Percentiles rank a stretch among this genome's conserved stretches.
phyloP scores from a whole-genome alignment of 2,113 vertebrate species.

The Pomatostomus ruficeps region DNA sequence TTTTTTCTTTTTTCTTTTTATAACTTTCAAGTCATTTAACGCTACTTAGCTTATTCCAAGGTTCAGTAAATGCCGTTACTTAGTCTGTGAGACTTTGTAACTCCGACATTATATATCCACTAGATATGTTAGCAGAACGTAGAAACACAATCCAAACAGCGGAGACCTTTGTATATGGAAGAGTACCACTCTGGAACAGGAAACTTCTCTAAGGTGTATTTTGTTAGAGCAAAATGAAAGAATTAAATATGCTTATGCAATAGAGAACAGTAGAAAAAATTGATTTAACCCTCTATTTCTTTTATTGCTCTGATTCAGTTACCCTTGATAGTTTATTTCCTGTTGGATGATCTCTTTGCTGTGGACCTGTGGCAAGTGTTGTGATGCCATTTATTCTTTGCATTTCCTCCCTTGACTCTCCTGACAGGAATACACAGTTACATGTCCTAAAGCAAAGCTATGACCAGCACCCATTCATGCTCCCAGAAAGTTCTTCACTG shows the following conservation, averaged over 20 bases:
- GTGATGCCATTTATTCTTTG: not conserved
- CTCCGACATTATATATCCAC: not conserved
- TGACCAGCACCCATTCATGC: not conserved
- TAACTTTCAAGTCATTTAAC: conserved; percentile 46
- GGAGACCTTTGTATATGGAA: not conserved
- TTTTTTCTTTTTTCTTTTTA: conserved; percentile 48
- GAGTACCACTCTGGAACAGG: not conserved
- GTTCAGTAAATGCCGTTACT: not conserved
- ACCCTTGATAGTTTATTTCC: not conserved
- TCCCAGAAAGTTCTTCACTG: not conserved
- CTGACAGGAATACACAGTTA: not conserved
- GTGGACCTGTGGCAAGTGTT: not conserved
- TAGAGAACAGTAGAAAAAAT: not conserved
- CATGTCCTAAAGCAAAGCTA: not conserved
- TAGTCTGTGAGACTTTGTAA: not conserved
- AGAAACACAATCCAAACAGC: conserved; percentile 24
- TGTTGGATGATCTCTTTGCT: not conserved
- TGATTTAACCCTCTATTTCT: not conserved
- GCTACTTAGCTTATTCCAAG: not conserved
- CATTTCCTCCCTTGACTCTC: not conserved
- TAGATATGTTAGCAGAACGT: not conserved
- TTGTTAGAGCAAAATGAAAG: not conserved
- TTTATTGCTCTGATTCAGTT: not conserved
- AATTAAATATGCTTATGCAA: not conserved
- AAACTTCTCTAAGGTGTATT: not conserved